phyloP scores from a whole-genome alignment of 2,113 vertebrate genomes.

The Notarius lentiginosus region DNA sequence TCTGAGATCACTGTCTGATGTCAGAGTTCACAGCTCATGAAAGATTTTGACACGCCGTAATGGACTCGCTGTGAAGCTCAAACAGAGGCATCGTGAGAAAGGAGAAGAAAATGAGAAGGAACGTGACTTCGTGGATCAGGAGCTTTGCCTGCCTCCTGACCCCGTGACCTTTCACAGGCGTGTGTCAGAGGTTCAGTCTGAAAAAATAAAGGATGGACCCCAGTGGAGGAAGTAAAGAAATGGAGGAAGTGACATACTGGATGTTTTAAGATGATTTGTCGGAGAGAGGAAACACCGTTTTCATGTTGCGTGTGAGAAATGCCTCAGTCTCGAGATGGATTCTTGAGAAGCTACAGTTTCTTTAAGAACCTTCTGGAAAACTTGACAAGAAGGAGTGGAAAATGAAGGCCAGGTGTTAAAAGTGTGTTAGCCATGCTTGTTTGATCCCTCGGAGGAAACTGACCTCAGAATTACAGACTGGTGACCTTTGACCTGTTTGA shows the following conservation, averaged over 20 bases:
- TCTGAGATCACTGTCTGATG: neutral
- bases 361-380: constrained; percentile 5
- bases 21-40: neutral
- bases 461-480: neutral
- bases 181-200: neutral
- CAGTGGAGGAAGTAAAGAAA: constrained; percentile 42
- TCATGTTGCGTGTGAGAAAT: constrained; percentile 20
- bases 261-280: neutral
- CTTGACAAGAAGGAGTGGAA: neutral
- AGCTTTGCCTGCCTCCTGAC: neutral
- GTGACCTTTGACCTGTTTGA: constrained; percentile 19
- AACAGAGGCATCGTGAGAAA: neutral
- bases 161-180: constrained; percentile 1
- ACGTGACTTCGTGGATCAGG: neutral
- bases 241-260: constrained; percentile 4
- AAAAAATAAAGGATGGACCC: neutral
- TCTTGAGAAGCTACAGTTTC: neutral
- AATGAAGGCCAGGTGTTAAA: neutral
- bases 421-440: constrained; percentile 2
- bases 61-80: neutral
- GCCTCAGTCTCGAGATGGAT: neutral
- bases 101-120: neutral
- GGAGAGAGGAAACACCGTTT: neutral
- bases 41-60: neutral
- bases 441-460: constrained; percentile 1